Conservation (phyloP, 2,888 invertebrate species). For the Hecatera dysodea region DNA sequence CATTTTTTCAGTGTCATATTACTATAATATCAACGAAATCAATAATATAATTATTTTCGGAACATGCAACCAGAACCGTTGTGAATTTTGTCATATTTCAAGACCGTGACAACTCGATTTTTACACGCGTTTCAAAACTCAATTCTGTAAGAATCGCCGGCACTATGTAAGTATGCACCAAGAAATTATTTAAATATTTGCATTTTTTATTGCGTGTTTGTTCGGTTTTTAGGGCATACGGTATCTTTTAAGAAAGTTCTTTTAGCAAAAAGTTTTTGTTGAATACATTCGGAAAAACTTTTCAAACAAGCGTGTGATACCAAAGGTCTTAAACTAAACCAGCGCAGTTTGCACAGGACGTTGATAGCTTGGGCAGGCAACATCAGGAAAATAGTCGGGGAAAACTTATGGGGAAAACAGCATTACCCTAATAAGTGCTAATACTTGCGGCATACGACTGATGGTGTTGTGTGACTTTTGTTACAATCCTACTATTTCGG, state of each 20-base stretch:
- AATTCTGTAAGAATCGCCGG: constrained; percentile 30
- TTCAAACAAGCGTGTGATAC: neutral
- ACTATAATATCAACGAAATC: too few relatives aligned
- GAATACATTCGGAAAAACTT: too few relatives aligned
- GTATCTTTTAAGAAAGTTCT: too few relatives aligned
- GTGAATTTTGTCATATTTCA: constrained; percentile 51
- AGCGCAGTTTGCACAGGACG: constrained; percentile 20
- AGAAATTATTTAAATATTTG: neutral
- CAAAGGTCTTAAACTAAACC: neutral
- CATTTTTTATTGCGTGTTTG: too few relatives aligned
- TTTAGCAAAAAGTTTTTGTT: too few relatives aligned
- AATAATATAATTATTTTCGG: constrained; percentile 45
- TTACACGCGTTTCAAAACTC: constrained; percentile 40
- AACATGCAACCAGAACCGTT: constrained; percentile 48
- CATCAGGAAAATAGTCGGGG: neutral
- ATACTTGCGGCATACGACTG: too few relatives aligned
- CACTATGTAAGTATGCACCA: neutral
- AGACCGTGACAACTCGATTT: constrained; percentile 47
- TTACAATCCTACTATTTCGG: too few relatives aligned
- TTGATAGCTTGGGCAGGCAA: constrained; percentile 23
- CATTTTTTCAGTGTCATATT: too few relatives aligned
- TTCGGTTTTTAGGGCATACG: too few relatives aligned
- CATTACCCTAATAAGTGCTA: too few relatives aligned
- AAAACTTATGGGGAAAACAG: too few relatives aligned
- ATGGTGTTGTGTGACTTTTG: too few relatives aligned